Conservation (phyloP, 2,888 invertebrate genomes). For the Drosophila anomalipes region DNA sequence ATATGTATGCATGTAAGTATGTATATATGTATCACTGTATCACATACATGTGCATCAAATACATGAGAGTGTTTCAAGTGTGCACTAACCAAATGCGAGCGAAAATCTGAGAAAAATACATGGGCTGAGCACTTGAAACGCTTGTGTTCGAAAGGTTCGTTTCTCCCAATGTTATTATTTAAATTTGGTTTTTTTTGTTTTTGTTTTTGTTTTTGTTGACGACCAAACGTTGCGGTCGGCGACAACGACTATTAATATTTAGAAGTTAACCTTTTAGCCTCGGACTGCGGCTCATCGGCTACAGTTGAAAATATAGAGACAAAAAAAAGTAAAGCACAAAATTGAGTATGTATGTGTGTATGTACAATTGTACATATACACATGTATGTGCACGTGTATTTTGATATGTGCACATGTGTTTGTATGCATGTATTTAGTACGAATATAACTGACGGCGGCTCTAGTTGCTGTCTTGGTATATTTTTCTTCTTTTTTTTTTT, state of each 20-base stretch:
- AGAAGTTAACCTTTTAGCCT: conserved; percentile 85
- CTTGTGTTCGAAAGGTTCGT: conserved; percentile 38
- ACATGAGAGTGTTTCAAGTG: conserved; percentile 8
- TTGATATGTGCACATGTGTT: conserved; percentile 9
- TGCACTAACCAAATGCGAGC: conserved; percentile 34
- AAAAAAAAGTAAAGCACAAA: conserved; percentile 50
- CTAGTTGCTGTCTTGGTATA: conserved; percentile 18
- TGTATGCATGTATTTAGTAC: conserved; percentile 23
- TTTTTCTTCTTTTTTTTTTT: conserved; percentile 19
- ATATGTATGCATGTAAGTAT: conserved; percentile 1
- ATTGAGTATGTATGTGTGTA: conserved; percentile 28
- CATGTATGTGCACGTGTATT: conserved; percentile 16
- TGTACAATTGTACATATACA: conserved; percentile 21
- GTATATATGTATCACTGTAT: background rate
- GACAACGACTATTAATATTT: conserved; percentile 84
- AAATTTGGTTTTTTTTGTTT: conserved; percentile 28
- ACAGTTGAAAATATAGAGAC: conserved; percentile 60
- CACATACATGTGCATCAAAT: conserved; percentile 9
- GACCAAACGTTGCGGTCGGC: conserved; percentile 55
- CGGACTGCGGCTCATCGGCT: conserved; percentile 71
- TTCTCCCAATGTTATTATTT: conserved; percentile 48
- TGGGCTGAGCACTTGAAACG: conserved; percentile 30
- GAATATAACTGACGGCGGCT: conserved; percentile 40
- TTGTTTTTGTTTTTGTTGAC: conserved; percentile 49
- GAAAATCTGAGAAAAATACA: conserved; percentile 34